These are phyloP conservation scores for Chesias legatella DNA, from an alignment of 2,888 invertebrate species.

Conservation along the genomic window DNA sequence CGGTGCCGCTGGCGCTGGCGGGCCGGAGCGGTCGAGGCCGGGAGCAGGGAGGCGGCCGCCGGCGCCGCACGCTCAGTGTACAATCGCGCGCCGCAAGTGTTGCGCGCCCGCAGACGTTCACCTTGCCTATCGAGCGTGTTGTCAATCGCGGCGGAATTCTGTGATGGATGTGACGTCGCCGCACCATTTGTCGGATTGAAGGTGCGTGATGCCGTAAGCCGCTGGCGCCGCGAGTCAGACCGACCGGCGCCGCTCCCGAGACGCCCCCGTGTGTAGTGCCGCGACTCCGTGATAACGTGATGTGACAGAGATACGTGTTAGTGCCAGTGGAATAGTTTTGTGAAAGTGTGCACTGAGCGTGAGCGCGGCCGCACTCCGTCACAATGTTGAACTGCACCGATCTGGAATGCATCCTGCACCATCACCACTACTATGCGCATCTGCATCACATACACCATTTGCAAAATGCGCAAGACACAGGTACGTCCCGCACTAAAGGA, in stretches of 20 bases:
- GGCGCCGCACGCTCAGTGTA: slow-evolving; percentile 66
- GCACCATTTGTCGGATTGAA: slow-evolving; percentile 47
- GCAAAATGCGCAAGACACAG: slow-evolving; percentile 83
- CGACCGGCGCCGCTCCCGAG: slow-evolving; percentile 56
- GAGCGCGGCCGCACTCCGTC: slow-evolving; percentile 65
- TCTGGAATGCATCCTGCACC: slow-evolving; percentile 88
- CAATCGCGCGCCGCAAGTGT: slow-evolving; percentile 69
- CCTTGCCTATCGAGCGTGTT: slow-evolving; percentile 51
- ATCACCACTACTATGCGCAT: slow-evolving; percentile 87
- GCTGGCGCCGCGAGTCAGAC: slow-evolving; percentile 55
- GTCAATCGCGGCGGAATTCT: slow-evolving; percentile 57
- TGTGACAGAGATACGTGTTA: slow-evolving; percentile 73
- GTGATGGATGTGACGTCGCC: slow-evolving; percentile 56
- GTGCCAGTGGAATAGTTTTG: slow-evolving; percentile 77
- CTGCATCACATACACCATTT: slow-evolving; percentile 85
- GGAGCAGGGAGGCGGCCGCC: slow-evolving; percentile 66
- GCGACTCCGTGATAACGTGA: slow-evolving; percentile 73
- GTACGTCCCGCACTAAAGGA: slow-evolving; percentile 50
- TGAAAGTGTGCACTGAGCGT: slow-evolving; percentile 76
- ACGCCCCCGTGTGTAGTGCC: slow-evolving; percentile 48
- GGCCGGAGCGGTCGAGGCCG: slow-evolving; percentile 64
- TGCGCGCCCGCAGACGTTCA: slow-evolving; percentile 69
- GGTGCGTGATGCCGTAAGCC: slow-evolving; percentile 49
- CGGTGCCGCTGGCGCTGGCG: slow-evolving; percentile 20
- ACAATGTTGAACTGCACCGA: slow-evolving; percentile 89